Conservation (phyloP, 2,888 invertebrate genomes). For the Lasioglossum leucozonium region DNA sequence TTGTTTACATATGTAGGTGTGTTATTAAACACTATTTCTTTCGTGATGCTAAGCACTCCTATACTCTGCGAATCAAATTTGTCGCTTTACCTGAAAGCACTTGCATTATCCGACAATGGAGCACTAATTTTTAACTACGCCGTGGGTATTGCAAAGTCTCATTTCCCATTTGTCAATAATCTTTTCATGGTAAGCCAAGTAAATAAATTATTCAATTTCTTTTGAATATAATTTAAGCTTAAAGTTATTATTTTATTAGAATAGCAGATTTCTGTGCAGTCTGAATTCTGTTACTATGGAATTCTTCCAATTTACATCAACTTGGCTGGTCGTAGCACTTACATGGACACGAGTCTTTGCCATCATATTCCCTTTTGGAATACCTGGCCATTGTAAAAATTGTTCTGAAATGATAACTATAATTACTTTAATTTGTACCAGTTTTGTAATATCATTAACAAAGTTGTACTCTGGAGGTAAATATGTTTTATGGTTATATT, state of each 20-base stretch:
- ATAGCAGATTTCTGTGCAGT: conserved; percentile 76
- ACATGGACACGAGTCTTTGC: conserved; percentile 81
- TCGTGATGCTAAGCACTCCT: conserved; percentile 77
- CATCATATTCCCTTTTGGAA: conserved; percentile 75
- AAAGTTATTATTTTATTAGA: conserved; percentile 64
- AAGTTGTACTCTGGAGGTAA: conserved; percentile 81
- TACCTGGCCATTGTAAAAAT: conserved; percentile 63
- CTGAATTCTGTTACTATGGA: conserved; percentile 77
- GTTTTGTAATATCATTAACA: conserved; percentile 77
- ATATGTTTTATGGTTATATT: conserved; percentile 16
- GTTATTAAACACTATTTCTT: conserved; percentile 79
- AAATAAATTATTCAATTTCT: not conserved
- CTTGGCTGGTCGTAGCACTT: conserved; percentile 82
- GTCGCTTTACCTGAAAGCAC: conserved; percentile 80
- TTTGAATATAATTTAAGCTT: conserved; percentile 5
- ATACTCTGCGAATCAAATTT: conserved; percentile 79
- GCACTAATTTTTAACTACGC: conserved; percentile 81
- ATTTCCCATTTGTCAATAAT: conserved; percentile 75
- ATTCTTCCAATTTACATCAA: conserved; percentile 81
- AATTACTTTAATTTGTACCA: conserved; percentile 69
- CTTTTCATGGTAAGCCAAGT: conserved; percentile 78
- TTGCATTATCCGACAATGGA: conserved; percentile 82
- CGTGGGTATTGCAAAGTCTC: conserved; percentile 79
- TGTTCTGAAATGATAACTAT: conserved; percentile 72
- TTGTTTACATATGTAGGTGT: conserved; percentile 72